Evolutionary conservation across 2,797 vertebrate species (phyloP).

Genomic region (Rhinatrema bivittatum): DNA sequence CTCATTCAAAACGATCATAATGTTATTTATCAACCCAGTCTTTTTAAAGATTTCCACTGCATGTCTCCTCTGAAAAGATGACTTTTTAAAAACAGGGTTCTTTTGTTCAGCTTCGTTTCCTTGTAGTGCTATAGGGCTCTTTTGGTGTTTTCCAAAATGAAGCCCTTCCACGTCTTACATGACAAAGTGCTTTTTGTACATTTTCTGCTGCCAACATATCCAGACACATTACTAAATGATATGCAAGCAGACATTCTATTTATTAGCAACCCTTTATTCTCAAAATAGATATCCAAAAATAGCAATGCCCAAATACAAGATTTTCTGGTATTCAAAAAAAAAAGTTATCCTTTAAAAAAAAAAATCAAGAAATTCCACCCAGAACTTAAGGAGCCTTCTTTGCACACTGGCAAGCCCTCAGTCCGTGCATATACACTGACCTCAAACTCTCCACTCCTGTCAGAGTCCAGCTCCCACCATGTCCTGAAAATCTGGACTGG

Average conservation of each 20-base stretch:
- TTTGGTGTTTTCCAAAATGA: slow-evolving; percentile 27
- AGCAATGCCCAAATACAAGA: no score
- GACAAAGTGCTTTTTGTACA: slow-evolving; percentile 32
- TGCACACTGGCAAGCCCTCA: no score
- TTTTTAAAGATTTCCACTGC: slow-evolving; percentile 8
- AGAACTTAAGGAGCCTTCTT: no score
- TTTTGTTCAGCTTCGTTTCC: slow-evolving; percentile 22
- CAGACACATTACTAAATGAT: slow-evolving; percentile 9
- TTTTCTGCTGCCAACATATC: slow-evolving; percentile 4
- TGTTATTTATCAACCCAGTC: slow-evolving; percentile 8
- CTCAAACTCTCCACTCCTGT: no score
- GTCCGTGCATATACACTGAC: no score
- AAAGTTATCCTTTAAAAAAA: no score
- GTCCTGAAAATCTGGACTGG: no score
- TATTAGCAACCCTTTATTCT: slow-evolving; percentile 13
- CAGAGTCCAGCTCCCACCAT: no score
- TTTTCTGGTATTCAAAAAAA: no score
- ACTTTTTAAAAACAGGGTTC: not conserved
- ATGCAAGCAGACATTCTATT: slow-evolving; percentile 10
- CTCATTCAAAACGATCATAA: no score
- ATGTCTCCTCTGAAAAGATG: slow-evolving; percentile 20
- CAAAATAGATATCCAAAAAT: slow-evolving; percentile 41
- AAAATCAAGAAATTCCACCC: no score
- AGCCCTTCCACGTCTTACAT: slow-evolving; percentile 11
- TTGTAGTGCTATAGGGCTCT: slow-evolving; percentile 6